phyloP scores from a whole-genome alignment of 2,797 vertebrate genomes.

The Gephyroberyx darwinii region DNA sequence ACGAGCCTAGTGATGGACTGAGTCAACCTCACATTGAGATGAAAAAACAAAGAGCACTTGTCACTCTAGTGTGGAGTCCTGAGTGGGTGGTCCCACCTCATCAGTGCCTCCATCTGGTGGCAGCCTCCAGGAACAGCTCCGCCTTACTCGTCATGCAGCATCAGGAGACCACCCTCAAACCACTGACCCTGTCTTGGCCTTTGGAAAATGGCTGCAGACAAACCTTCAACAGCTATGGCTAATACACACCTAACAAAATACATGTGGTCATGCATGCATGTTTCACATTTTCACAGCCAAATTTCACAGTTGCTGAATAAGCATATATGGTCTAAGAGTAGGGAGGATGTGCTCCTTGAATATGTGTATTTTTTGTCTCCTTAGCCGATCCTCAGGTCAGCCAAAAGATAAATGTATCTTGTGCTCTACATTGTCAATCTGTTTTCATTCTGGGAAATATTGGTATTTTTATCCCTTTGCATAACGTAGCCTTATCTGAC shows the following conservation, averaged over 20 bases:
- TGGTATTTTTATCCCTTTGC: background rate
- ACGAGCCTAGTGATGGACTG: background rate
- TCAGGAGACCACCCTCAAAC: conserved; percentile 67
- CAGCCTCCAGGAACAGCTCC: conserved; percentile 36
- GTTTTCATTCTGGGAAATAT: conserved; percentile 1
- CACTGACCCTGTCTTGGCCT: conserved; percentile 73
- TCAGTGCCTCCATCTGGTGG: conserved; percentile 56
- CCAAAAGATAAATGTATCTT: background rate
- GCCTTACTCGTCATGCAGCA: conserved; percentile 31
- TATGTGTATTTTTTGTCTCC: conserved; percentile 4
- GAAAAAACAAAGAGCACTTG: conserved; percentile 53
- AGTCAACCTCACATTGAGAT: conserved; percentile 6
- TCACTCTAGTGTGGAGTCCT: conserved; percentile 27
- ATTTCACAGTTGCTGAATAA: conserved; percentile 2
- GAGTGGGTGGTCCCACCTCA: conserved; percentile 70
- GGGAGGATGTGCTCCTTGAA: conserved; percentile 13
- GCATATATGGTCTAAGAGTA: background rate
- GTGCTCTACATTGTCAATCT: background rate
- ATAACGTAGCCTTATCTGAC: background rate
- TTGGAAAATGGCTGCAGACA: conserved; percentile 49
- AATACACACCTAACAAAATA: conserved; percentile 70
- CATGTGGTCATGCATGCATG: conserved; percentile 32
- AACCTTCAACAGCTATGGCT: conserved; percentile 39
- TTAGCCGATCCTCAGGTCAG: background rate
- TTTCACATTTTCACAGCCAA: conserved; percentile 15